A percentile compares a stretch with the other conserved stretches of the same genome.
These are phyloP conservation scores for Cerastoderma edule DNA, from an alignment of 2,888 invertebrate species.

Conservation along the genomic window DNA sequence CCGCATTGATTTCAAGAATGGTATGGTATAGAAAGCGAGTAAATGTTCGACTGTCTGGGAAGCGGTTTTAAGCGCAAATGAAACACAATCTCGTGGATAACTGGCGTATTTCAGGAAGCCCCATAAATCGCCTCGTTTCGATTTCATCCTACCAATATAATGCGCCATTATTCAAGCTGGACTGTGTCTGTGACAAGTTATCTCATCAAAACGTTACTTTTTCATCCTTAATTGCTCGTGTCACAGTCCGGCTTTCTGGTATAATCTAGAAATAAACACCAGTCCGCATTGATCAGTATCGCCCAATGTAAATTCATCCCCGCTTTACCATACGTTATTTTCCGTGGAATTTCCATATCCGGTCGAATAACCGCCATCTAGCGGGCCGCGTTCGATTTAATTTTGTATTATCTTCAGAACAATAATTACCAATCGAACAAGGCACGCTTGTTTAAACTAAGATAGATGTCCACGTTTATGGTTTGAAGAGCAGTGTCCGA, in stretches of 20 bases:
- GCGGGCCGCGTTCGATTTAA: conserved; percentile 37
- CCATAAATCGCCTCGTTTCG: conserved; percentile 19
- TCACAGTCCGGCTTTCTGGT: conserved; percentile 16
- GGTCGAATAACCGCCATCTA: conserved; percentile 41
- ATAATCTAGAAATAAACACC: conserved; percentile 31
- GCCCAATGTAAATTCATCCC: conserved; percentile 44
- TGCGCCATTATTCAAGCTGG: conserved; percentile 23
- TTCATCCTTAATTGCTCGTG: conserved; percentile 31
- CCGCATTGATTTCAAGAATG: too few species aligned
- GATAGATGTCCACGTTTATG: conserved; percentile 43
- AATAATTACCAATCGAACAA: conserved; percentile 45
- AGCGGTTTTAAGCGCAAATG: neutral
- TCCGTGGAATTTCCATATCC: conserved; percentile 48
- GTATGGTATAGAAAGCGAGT: too few species aligned
- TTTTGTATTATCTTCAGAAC: conserved; percentile 52
- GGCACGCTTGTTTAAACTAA: conserved; percentile 43
- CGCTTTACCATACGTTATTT: conserved; percentile 52
- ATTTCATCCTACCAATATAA: conserved; percentile 22
- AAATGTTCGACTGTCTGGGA: too few species aligned
- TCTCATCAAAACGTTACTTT: conserved; percentile 32
- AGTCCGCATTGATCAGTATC: conserved; percentile 29
- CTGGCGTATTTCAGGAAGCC: neutral
- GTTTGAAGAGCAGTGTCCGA: conserved; percentile 21
- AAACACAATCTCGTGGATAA: neutral
- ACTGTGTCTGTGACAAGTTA: conserved; percentile 26